These are phyloP conservation scores for Mionectes olivaceus DNA, from an alignment of 2,797 vertebrate genomes.

Conservation along the genomic window DNA sequence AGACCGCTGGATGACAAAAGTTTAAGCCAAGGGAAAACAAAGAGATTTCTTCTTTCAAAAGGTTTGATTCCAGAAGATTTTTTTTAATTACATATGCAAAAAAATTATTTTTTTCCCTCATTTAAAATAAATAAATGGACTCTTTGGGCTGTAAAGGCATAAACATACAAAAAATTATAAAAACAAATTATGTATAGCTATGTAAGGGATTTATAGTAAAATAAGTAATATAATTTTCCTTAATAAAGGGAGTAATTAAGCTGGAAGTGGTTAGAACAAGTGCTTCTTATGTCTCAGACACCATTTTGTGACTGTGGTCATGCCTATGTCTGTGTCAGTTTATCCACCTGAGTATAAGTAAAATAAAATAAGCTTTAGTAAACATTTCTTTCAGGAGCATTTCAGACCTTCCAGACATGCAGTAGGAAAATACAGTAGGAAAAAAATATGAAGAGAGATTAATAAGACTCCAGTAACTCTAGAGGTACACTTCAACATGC, in stretches of 20 bases:
- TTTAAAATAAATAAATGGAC: not conserved
- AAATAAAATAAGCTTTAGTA: not conserved
- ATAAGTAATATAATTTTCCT: not conserved
- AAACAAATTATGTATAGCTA: not conserved
- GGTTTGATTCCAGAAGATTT: not conserved
- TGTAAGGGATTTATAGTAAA: not conserved
- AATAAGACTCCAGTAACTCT: not conserved
- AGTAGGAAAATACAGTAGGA: not conserved
- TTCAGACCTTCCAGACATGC: not conserved
- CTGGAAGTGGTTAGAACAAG: not conserved
- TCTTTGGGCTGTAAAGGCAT: not conserved
- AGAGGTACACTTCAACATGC: not conserved
- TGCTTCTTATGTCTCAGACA: not conserved
- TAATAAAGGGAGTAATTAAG: not conserved
- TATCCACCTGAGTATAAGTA: not conserved
- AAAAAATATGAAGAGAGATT: not conserved
- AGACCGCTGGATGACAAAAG: not conserved
- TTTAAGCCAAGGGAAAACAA: not conserved
- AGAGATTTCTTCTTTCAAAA: not conserved
- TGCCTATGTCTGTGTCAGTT: not conserved
- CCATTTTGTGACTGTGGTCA: not conserved
- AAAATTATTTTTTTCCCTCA: not conserved
- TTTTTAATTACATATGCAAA: not conserved
- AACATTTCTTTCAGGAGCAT: not conserved
- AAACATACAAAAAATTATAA: not conserved